A percentile compares a stretch with the other conserved stretches of the same genome.
These are phyloP conservation scores for Platysternon megacephalum DNA, from an alignment of 2,113 vertebrate genomes.

Conservation along the genomic window DNA sequence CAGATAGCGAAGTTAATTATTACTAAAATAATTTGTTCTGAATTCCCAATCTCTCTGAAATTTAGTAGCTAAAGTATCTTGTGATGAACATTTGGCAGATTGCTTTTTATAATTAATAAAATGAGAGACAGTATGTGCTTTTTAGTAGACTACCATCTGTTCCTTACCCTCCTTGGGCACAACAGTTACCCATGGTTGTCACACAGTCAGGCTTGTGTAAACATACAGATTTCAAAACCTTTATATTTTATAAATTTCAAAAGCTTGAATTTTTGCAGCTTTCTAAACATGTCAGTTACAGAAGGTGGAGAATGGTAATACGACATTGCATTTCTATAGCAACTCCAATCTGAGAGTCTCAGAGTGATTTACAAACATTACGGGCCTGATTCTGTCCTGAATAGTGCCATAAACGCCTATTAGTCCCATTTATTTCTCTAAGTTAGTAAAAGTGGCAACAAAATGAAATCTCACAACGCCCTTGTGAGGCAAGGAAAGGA, in stretches of 20 bases:
- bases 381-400: not conserved
- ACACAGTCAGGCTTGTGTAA: constrained; percentile 59
- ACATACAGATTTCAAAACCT: constrained; percentile 53
- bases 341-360: not conserved
- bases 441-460: not conserved
- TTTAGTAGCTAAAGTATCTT: constrained; percentile 65
- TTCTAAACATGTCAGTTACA: not conserved
- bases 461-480: not conserved
- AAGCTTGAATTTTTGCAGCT: not conserved
- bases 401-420: constrained; percentile 6
- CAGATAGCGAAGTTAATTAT: constrained; percentile 71
- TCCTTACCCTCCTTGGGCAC: constrained; percentile 60
- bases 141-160: constrained; percentile 75
- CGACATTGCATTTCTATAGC: not conserved
- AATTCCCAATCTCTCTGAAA: constrained; percentile 71
- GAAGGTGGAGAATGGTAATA: not conserved
- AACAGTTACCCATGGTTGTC: constrained; percentile 62
- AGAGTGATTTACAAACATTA: not conserved
- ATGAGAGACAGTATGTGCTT: constrained; percentile 73
- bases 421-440: constrained; percentile 1
- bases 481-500: not conserved
- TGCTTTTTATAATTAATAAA: constrained; percentile 77
- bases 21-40: constrained; percentile 75
- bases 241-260: not conserved
- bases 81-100: constrained; percentile 71